Evolutionary conservation across 2,113 vertebrate genomes (phyloP), one percentile per base, ranked within the genome.

Genomic region (Cyanistes caeruleus): DNA sequence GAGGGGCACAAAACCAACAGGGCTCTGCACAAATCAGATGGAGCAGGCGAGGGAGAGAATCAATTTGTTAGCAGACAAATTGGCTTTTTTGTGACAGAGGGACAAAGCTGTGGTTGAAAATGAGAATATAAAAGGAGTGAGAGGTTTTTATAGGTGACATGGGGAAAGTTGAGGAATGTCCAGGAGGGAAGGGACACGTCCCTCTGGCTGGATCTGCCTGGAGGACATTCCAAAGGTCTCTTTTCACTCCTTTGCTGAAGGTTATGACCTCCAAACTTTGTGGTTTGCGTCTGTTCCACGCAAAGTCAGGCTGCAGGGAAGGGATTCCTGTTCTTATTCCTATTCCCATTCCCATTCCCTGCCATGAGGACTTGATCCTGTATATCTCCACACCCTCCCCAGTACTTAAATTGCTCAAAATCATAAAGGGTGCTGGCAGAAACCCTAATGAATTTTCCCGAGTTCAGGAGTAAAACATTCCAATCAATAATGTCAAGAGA

Each of bases 31-130:
- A 39, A 86, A 86, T 90, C 92, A 94, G 94, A 46, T 1, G 4
- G n/a, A 27, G 93, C 92, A 91, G 19, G 55, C 60, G 12, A 97
- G 89, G 90, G 84, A 92, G 83, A 93, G 87, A 91, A 92, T 75
- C 9, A 22, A 72, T 90, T 90, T 59, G 53, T 92, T 90, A 76
- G 89, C 96, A 75, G 95, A 72, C 72, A 96, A 96, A 95, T 78
- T 64, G 94, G 68, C 60, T 63, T 90, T 82, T 91, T 88, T 44
- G 75, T 93, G 95, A 94, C 97, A 96, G 93, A n/a, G 72, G 46
- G 80, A 90, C 95, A 96, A 74, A 95, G 49, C 87, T 85, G 82
- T 41, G 87, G 13, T 39, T 72, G 81, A 27, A 78, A 93, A 73
- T 25, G 59, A 84, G 69, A 49, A 27, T 30, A 5, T 39, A 25